phyloP scores from a whole-genome alignment of 2,888 invertebrate genomes.

The Hydraecia micacea region DNA sequence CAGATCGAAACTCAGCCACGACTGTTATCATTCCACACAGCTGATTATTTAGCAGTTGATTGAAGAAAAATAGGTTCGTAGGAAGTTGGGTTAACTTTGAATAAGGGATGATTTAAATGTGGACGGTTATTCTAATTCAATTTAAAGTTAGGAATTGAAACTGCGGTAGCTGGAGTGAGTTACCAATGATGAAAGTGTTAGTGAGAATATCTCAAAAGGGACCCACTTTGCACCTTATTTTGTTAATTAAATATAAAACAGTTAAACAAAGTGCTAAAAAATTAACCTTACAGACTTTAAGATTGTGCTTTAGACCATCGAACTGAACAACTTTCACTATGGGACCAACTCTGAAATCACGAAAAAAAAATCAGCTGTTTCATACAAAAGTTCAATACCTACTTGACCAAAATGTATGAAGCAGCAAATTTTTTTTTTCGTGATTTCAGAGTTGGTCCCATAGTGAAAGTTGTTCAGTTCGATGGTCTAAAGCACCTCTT shows the following conservation, averaged over 20 bases:
- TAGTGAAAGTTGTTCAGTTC: too few species aligned
- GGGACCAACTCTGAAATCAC: too few species aligned
- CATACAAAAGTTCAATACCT: too few species aligned
- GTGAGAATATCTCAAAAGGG: not conserved
- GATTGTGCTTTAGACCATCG: too few species aligned
- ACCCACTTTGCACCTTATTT: not conserved
- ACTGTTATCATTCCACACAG: slow-evolving; percentile 41
- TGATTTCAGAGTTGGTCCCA: too few species aligned
- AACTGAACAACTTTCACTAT: too few species aligned
- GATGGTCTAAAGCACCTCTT: too few species aligned
- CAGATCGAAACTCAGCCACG: slow-evolving; percentile 49
- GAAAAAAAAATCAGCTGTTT: too few species aligned
- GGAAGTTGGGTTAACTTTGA: slow-evolving; percentile 29
- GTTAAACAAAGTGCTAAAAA: too few species aligned
- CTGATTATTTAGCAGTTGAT: slow-evolving; percentile 54
- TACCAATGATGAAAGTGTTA: not conserved
- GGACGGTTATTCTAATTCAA: slow-evolving; percentile 37
- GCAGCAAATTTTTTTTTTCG: too few species aligned
- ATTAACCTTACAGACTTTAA: too few species aligned
- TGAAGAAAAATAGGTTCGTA: slow-evolving; percentile 44
- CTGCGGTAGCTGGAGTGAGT: not conserved
- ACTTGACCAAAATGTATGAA: too few species aligned
- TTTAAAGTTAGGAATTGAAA: slow-evolving; percentile 44
- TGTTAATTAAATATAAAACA: not conserved
- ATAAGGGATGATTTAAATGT: slow-evolving; percentile 33